phyloP scores from a whole-genome alignment of 2,797 vertebrate species.

The Distichodus sexfasciatus region DNA sequence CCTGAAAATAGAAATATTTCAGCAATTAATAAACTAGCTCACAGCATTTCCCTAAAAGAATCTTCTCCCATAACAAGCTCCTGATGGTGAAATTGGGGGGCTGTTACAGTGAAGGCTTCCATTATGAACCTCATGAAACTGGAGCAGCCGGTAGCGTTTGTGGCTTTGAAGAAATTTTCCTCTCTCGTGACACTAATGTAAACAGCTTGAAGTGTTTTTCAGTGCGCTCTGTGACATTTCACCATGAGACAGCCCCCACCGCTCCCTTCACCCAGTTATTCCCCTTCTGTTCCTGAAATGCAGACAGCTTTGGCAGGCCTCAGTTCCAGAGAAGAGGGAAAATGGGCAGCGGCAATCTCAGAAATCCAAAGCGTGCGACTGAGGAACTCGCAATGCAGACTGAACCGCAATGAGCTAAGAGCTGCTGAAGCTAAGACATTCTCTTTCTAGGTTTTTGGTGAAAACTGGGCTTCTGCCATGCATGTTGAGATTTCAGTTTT shows the following conservation, averaged over 20 bases:
- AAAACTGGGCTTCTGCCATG: background rate
- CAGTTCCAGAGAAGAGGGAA: constrained; percentile 14
- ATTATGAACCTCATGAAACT: constrained; percentile 46
- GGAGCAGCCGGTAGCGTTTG: constrained; percentile 41
- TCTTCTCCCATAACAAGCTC: no score
- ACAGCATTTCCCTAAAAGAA: no score
- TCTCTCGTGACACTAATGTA: constrained; percentile 37
- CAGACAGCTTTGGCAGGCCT: constrained; percentile 26
- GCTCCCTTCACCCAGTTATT: constrained; percentile 30
- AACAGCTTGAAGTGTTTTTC: constrained; percentile 54
- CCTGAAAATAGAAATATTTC: no score
- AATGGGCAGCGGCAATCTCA: background rate
- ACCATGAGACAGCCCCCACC: constrained; percentile 29
- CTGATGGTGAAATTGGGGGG: background rate
- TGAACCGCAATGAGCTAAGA: constrained; percentile 1
- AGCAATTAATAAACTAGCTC: no score
- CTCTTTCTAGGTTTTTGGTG: constrained; percentile 22
- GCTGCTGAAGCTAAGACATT: background rate
- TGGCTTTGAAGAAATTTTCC: constrained; percentile 4
- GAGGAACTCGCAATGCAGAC: background rate
- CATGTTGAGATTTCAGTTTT: no score
- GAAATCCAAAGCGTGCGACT: no score
- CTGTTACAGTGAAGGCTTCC: background rate
- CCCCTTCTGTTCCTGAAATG: constrained; percentile 53
- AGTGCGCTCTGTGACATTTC: constrained; percentile 43